Evolutionary conservation across 2,113 vertebrate species (phyloP).

Genomic region (Spheniscus mendiculus): DNA sequence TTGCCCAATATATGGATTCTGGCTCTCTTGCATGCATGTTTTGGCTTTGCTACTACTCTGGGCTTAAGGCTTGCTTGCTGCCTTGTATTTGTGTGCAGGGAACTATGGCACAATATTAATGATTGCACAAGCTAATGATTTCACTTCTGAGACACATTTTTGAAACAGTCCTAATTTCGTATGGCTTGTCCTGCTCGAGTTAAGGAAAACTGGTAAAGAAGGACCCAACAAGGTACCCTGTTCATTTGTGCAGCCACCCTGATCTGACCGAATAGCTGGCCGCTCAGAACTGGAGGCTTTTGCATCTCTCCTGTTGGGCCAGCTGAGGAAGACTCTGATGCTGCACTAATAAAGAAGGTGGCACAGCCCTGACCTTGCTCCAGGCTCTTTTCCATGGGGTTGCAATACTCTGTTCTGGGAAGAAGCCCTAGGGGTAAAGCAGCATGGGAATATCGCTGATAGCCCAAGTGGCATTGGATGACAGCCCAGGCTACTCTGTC

Average conservation of each 20-base stretch:
- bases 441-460: rapidly evolving
- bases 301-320: not conserved
- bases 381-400: not conserved
- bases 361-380: not conserved
- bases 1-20: not conserved
- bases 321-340: not conserved
- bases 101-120: not conserved
- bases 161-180: not conserved
- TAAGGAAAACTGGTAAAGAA: not conserved
- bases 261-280: not conserved
- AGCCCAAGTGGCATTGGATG: not conserved
- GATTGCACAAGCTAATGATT: not conserved
- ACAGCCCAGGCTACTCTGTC: not conserved
- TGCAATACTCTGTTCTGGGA: not conserved
- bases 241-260: not conserved
- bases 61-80: not conserved
- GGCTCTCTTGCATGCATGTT: not conserved
- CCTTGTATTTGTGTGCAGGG: not conserved
- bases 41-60: not conserved
- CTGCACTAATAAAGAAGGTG: not conserved
- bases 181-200: not conserved
- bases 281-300: not conserved
- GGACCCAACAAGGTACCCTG: not conserved
- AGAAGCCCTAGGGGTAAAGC: not conserved
- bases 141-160: not conserved